Conservation (phyloP, 2,888 invertebrate genomes). For the Pemphredon lugubris region DNA sequence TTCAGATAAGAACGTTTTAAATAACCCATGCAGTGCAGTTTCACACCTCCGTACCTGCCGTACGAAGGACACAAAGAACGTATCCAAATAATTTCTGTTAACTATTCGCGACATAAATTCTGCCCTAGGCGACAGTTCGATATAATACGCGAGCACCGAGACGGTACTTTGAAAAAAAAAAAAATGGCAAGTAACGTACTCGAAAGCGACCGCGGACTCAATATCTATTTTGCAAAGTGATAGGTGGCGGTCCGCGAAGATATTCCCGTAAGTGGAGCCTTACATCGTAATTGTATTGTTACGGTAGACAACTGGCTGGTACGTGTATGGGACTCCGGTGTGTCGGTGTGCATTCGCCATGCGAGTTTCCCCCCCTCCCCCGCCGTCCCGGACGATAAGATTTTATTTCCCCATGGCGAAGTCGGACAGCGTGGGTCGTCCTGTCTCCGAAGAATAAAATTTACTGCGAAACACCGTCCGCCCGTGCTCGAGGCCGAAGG, state of each 20-base stretch:
- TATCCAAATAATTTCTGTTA: too few species aligned
- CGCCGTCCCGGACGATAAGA: constrained; percentile 64
- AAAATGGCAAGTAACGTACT: background rate
- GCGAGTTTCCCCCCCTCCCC: too few species aligned
- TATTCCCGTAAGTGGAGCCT: constrained; percentile 26
- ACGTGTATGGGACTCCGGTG: constrained; percentile 2
- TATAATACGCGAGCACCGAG: too few species aligned
- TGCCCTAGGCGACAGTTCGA: too few species aligned
- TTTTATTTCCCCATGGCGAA: constrained; percentile 54
- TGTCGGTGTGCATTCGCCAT: constrained; percentile 21
- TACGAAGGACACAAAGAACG: too few species aligned
- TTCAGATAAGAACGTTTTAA: too few species aligned
- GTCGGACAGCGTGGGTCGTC: constrained; percentile 59
- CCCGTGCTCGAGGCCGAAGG: constrained; percentile 2
- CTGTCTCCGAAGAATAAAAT: constrained; percentile 65
- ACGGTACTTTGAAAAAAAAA: too few species aligned
- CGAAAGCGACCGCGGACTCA: background rate
- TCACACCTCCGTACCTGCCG: too few species aligned
- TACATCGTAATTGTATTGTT: constrained; percentile 47
- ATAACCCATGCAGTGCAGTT: too few species aligned
- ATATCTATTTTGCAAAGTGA: background rate
- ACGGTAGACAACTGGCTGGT: constrained; percentile 28
- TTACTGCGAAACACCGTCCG: constrained; percentile 47
- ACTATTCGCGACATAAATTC: too few species aligned
- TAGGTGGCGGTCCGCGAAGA: constrained; percentile 1